Percentiles rank a stretch among this genome's conserved stretches.
These are phyloP conservation scores for Tichodroma muraria DNA, from an alignment of 2,113 vertebrate species.

Conservation along the genomic window DNA sequence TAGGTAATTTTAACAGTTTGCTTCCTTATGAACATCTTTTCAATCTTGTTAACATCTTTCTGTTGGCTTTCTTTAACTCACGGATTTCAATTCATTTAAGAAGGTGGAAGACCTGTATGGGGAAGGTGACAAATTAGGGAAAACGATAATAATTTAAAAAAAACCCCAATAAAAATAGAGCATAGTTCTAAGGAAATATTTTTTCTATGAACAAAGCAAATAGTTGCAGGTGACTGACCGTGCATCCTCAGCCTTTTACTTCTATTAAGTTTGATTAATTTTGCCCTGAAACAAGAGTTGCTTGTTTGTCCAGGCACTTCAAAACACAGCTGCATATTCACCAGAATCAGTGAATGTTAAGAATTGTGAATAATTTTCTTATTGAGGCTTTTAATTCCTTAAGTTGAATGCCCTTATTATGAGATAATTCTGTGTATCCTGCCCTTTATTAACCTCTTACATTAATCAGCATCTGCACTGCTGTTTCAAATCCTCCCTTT, in stretches of 20 bases:
- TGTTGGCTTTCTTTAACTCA: background rate
- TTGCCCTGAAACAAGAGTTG: background rate
- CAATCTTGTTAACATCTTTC: background rate
- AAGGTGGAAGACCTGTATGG: background rate
- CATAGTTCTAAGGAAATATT: background rate
- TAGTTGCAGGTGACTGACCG: background rate
- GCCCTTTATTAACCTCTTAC: slow-evolving; percentile 42
- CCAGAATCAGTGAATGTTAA: background rate
- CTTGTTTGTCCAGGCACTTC: background rate
- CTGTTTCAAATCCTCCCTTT: slow-evolving; percentile 13
- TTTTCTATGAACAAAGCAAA: background rate
- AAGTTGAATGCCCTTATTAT: background rate
- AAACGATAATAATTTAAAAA: background rate
- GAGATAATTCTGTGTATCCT: slow-evolving; percentile 13
- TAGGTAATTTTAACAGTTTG: background rate
- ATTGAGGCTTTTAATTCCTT: slow-evolving; percentile 14
- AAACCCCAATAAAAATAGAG: background rate
- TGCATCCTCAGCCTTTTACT: background rate
- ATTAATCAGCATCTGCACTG: slow-evolving; percentile 40
- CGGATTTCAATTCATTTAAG: background rate
- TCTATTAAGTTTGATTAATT: background rate
- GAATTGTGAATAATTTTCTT: slow-evolving; percentile 1
- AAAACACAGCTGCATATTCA: background rate
- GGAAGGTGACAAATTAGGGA: background rate
- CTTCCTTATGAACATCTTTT: background rate